Percentiles rank a stretch among this genome's conserved stretches.
phyloP scores from a whole-genome alignment of 2,113 vertebrate genomes.

The Leptodactylus fuscus region DNA sequence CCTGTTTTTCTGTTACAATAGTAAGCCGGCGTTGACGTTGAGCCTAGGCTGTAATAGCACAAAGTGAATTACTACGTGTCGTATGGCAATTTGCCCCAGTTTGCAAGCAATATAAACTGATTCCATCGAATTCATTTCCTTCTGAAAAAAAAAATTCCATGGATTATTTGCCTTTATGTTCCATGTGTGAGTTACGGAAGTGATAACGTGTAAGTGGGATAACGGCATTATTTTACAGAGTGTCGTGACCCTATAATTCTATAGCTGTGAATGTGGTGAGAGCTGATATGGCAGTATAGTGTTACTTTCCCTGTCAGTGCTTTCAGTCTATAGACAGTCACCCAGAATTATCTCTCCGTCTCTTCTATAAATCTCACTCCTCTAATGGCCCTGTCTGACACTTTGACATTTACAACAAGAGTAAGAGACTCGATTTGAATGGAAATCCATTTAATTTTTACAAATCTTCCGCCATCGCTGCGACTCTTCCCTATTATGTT shows the following conservation, averaged over 20 bases:
- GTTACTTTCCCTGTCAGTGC: conserved; percentile 79
- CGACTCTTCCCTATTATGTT: conserved; percentile 51
- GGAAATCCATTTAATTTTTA: conserved; percentile 78
- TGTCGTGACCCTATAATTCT: conserved; percentile 12
- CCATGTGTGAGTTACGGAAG: not conserved
- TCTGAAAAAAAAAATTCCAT: not conserved
- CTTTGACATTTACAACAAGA: conserved; percentile 78
- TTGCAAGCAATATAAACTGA: not conserved
- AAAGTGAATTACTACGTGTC: not conserved
- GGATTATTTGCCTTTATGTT: not conserved
- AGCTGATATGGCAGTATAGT: conserved; percentile 68
- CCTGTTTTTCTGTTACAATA: no score
- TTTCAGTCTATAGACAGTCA: conserved; percentile 84
- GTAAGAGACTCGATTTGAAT: conserved; percentile 77
- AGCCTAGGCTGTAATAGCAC: not conserved
- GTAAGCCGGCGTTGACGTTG: not conserved
- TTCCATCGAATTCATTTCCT: not conserved
- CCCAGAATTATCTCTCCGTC: conserved; percentile 78
- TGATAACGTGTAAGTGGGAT: not conserved
- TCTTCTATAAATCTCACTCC: conserved; percentile 75
- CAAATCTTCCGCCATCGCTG: conserved; percentile 66
- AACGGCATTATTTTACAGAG: not conserved
- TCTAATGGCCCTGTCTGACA: conserved; percentile 74
- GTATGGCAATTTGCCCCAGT: not conserved
- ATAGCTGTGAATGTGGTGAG: conserved; percentile 63